A percentile compares a stretch with the other conserved stretches of the same genome.
phyloP scores from a whole-genome alignment of 2,113 vertebrate species.

The Poicephalus meyeri region DNA sequence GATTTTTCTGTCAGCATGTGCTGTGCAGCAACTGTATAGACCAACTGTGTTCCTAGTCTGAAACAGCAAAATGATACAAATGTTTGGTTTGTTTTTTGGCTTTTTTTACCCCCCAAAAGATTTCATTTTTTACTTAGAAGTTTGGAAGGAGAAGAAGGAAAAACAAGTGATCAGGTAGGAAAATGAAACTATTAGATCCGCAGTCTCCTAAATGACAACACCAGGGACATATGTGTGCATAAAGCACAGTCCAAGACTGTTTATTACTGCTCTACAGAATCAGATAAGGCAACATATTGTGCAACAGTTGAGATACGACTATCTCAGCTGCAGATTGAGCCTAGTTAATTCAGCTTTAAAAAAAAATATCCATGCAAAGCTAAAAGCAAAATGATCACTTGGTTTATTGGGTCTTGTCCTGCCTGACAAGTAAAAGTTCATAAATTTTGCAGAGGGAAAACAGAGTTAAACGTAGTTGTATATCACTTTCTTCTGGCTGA shows the following conservation, averaged over 20 bases:
- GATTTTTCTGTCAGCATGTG: not conserved
- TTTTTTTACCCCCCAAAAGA: not conserved
- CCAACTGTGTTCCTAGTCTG: not conserved
- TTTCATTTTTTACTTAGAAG: not conserved
- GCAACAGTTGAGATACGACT: not conserved
- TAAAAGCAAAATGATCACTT: not conserved
- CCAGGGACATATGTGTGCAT: not conserved
- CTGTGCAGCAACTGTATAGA: conserved; percentile 4
- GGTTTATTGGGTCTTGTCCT: not conserved
- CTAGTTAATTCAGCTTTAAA: not conserved
- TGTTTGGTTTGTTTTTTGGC: not conserved
- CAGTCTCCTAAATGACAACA: not conserved
- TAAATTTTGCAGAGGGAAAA: not conserved
- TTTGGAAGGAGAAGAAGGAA: not conserved
- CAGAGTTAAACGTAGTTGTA: not conserved
- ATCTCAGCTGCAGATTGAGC: not conserved
- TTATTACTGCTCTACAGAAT: not conserved
- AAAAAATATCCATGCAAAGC: not conserved
- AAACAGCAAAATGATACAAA: not conserved
- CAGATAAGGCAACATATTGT: not conserved
- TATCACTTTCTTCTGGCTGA: not conserved
- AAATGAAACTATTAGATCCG: not conserved
- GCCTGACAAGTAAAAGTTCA: not conserved
- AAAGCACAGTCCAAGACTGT: not conserved
- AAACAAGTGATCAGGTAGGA: not conserved